Percentiles rank a stretch among this genome's conserved stretches.
Conservation (phyloP, 35 echinoderm and acorn worm species). For the Chiridota heheva region DNA sequence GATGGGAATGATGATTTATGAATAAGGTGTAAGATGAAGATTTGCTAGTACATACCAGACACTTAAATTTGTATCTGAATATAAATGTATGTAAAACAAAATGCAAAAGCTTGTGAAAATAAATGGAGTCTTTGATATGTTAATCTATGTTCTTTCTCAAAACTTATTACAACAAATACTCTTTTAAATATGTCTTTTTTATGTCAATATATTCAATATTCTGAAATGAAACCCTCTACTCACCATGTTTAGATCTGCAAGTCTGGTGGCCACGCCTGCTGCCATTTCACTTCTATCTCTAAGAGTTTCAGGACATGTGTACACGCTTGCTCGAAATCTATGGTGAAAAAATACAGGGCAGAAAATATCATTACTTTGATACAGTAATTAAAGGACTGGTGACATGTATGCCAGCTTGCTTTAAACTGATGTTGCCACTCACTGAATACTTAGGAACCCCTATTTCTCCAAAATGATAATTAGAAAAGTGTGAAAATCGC, state of each 20-base stretch:
- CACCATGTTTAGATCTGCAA: conserved; percentile 82
- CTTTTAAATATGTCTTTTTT: background rate
- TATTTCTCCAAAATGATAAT: no score
- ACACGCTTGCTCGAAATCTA: conserved; percentile 88
- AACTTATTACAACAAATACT: background rate
- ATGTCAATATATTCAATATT: background rate
- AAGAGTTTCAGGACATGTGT: conserved; percentile 83
- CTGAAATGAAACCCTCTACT: background rate
- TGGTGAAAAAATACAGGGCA: background rate
- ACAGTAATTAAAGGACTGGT: no score
- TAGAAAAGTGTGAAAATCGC: no score
- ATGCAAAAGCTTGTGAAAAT: background rate
- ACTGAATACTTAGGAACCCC: no score
- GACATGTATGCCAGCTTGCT: no score
- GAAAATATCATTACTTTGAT: no score
- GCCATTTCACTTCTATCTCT: conserved; percentile 77
- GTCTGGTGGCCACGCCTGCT: conserved; percentile 60
- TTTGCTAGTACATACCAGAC: no score
- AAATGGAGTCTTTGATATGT: background rate
- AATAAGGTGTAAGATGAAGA: background rate
- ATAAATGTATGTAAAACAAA: background rate
- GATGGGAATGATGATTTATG: background rate
- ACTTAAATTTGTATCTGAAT: no score
- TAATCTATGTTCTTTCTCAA: background rate
- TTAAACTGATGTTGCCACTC: no score